Percentiles rank a stretch among this genome's conserved stretches.
Conservation (phyloP, 2,888 invertebrate genomes). For the Microchrysa polita region DNA sequence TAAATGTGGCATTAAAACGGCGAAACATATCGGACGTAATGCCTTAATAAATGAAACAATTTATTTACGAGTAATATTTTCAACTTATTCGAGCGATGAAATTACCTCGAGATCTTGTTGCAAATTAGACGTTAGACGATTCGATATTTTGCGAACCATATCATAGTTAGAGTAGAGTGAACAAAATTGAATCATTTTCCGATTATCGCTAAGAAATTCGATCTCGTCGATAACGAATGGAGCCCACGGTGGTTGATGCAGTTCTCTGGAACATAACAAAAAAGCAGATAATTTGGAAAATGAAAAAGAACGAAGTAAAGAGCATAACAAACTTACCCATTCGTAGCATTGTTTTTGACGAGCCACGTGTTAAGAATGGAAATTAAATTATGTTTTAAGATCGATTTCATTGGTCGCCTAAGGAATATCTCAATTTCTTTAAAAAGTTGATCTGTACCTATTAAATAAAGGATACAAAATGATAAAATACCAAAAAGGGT, state of each 20-base stretch:
- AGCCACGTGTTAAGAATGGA: neutral
- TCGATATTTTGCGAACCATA: slow-evolving; percentile 10
- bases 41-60: neutral
- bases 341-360: neutral
- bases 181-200: slow-evolving; percentile 6
- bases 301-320: no score
- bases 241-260: neutral
- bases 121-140: neutral
- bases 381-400: slow-evolving; percentile 9
- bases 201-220: neutral
- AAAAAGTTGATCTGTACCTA: neutral
- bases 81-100: no score
- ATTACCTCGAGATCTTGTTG: slow-evolving; percentile 24
- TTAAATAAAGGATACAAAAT: neutral
- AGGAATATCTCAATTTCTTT: slow-evolving; percentile 12
- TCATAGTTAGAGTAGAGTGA: slow-evolving; percentile 5
- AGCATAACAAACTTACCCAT: neutral
- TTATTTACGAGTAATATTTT: no score
- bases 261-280: no score
- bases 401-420: neutral
- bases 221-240: slow-evolving; percentile 17
- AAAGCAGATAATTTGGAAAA: no score
- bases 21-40: neutral
- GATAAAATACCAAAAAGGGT: no score
- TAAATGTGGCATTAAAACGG: slow-evolving; percentile 7